Percentiles rank a stretch among this genome's conserved stretches.
These are phyloP conservation scores for Cylloceria caligata DNA, from an alignment of 2,888 invertebrate species.

Conservation along the genomic window DNA sequence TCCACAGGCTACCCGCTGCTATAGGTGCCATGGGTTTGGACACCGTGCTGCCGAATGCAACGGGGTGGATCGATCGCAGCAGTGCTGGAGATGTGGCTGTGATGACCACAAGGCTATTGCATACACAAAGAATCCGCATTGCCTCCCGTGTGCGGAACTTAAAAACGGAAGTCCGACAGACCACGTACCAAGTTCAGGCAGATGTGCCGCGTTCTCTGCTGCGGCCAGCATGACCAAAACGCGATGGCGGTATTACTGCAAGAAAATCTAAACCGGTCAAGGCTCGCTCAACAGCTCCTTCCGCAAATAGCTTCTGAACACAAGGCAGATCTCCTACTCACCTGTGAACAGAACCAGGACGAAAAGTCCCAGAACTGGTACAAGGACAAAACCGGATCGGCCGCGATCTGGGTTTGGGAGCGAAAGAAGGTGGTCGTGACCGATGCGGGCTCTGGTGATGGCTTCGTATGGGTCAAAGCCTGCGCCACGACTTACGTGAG, in stretches of 20 bases:
- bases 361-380: background rate
- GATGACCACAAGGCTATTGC: too few relatives aligned
- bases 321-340: too few relatives aligned
- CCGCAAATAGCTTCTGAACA: slow-evolving; percentile 6
- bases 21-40: too few relatives aligned
- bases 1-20: background rate
- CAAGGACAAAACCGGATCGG: slow-evolving; percentile 13
- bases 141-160: too few relatives aligned
- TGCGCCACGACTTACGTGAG: too few relatives aligned
- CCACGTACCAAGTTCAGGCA: too few relatives aligned
- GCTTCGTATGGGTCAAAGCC: background rate
- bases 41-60: too few relatives aligned
- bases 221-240: background rate
- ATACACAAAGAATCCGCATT: too few relatives aligned
- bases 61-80: too few relatives aligned
- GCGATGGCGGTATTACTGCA: slow-evolving; percentile 1
- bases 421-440: slow-evolving; percentile 4
- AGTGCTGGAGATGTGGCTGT: too few relatives aligned
- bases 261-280: slow-evolving; percentile 10
- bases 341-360: background rate
- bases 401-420: slow-evolving; percentile 15
- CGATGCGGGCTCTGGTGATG: slow-evolving; percentile 3
- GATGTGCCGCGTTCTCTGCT: background rate
- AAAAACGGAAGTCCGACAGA: too few relatives aligned
- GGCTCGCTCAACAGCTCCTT: slow-evolving; percentile 8